A percentile compares a stretch with the other conserved stretches of the same genome.
phyloP scores from a whole-genome alignment of 2,113 vertebrate genomes.

The Bungarus multicinctus region DNA sequence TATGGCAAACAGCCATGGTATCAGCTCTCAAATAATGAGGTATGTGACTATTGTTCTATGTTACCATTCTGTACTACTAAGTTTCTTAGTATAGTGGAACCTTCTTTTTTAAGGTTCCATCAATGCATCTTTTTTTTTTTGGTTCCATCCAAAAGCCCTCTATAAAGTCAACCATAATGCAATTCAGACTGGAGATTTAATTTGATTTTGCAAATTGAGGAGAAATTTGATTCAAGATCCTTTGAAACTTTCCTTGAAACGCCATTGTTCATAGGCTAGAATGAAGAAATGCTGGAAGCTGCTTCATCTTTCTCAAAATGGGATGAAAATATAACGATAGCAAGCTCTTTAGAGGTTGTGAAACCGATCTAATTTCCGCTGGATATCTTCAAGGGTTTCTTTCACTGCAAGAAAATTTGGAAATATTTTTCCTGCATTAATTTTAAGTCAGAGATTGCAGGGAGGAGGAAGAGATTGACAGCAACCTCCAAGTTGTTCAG shows the following conservation, averaged over 20 bases:
- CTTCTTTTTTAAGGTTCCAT: background rate
- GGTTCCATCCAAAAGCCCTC: background rate
- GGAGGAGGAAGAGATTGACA: background rate
- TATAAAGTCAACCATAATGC: background rate
- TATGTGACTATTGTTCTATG: conserved; percentile 41
- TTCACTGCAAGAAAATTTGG: background rate
- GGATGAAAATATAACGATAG: background rate
- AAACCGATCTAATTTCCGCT: background rate
- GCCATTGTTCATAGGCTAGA: background rate
- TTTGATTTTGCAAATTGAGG: background rate
- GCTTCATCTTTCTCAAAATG: background rate
- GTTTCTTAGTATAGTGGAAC: background rate
- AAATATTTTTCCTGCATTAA: background rate
- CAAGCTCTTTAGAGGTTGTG: background rate
- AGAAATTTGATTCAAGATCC: background rate
- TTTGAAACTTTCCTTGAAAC: background rate
- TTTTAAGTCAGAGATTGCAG: background rate
- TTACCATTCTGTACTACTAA: background rate
- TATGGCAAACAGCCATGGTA: conserved; percentile 99
- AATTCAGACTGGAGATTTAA: background rate
- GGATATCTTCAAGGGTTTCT: background rate
- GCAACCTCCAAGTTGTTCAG: background rate
- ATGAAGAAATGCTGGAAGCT: background rate
- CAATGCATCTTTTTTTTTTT: no score
- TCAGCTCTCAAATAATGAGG: conserved; percentile 99